Evolutionary conservation across 2,113 vertebrate species (phyloP).

Genomic region (Centropus bengalensis): DNA sequence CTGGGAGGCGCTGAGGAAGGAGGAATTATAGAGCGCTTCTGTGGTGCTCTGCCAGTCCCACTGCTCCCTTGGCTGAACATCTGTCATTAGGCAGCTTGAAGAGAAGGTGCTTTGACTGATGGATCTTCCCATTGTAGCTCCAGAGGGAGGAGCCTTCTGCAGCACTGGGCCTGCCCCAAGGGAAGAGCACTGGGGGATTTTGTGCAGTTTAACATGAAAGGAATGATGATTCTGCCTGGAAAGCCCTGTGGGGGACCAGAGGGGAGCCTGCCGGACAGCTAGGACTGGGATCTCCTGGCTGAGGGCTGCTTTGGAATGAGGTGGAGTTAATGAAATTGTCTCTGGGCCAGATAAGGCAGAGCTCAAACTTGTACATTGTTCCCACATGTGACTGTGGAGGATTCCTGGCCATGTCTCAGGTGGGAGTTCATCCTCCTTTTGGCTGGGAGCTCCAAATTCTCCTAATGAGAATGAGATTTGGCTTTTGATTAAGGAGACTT

Average conservation of each 20-base stretch:
- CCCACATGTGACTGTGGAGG: neutral
- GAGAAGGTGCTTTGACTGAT: constrained; percentile 61
- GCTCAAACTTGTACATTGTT: neutral
- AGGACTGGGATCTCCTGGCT: neutral
- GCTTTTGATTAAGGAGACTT: neutral
- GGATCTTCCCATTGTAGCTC: constrained; percentile 39
- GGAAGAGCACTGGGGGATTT: neutral
- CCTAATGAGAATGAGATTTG: neutral
- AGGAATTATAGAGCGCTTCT: constrained; percentile 65
- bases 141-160: constrained; percentile 22
- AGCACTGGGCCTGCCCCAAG: neutral
- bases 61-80: constrained; percentile 25
- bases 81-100: constrained; percentile 63
- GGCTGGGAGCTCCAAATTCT: neutral
- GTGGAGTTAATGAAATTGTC: neutral
- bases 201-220: neutral
- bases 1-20: constrained; percentile 50
- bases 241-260: accelerated
- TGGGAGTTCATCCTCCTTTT: neutral
- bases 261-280: neutral
- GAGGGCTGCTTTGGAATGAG: neutral
- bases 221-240: neutral
- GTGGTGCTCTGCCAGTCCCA: constrained; percentile 55
- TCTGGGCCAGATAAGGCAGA: neutral
- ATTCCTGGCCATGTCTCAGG: neutral